Percentiles rank a stretch among this genome's conserved stretches.
Conservation (phyloP, 2,888 invertebrate genomes). For the Nipponacmea schrenckii region DNA sequence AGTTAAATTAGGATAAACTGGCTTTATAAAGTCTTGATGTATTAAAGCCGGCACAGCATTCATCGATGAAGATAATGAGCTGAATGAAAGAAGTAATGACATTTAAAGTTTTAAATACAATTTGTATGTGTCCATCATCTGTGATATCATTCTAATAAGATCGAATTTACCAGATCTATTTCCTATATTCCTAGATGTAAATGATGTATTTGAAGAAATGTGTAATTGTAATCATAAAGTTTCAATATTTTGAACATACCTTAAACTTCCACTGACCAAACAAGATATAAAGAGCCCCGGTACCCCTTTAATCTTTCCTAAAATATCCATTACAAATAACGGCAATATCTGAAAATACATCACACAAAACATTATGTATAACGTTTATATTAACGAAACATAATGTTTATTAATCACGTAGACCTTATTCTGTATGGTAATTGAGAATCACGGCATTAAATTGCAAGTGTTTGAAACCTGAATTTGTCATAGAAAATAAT, state of each 20-base stretch:
- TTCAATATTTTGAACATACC: too few species aligned
- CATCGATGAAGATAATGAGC: constrained; percentile 91
- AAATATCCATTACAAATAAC: constrained; percentile 85
- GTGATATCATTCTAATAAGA: neutral
- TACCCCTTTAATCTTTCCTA: constrained; percentile 81
- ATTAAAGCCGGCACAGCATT: constrained; percentile 91
- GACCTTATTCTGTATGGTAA: neutral
- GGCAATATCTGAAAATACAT: constrained; percentile 81
- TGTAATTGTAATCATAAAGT: neutral
- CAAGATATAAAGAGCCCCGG: constrained; percentile 95
- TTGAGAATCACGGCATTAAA: neutral
- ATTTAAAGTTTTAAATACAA: too few species aligned
- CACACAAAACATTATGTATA: neutral
- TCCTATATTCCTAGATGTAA: neutral
- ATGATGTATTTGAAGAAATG: neutral
- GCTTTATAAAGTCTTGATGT: constrained; percentile 84
- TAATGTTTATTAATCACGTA: too few species aligned
- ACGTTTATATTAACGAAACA: too few species aligned
- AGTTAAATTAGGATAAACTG: constrained; percentile 75
- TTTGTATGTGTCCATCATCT: too few species aligned
- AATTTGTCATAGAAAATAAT: neutral
- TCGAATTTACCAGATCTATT: neutral
- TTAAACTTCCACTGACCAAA: constrained; percentile 93
- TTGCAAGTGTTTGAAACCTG: neutral
- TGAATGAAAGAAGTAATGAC: constrained; percentile 65